Evolutionary conservation across 2,888 invertebrate genomes (phyloP), one percentile per base, ranked within the genome.

Genomic region (Eupelmus urozonus): DNA sequence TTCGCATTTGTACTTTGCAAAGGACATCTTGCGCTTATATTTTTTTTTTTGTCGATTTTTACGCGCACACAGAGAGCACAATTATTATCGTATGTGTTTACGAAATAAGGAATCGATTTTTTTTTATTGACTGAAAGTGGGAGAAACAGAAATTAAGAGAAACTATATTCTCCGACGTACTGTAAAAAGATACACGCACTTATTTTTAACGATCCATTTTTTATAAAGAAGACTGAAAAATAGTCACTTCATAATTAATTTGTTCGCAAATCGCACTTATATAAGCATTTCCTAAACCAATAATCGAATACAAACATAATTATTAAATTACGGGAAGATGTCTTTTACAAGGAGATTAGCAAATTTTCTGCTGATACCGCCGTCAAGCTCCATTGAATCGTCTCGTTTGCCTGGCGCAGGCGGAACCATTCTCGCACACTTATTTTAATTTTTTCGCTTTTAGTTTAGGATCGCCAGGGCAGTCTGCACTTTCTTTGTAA

Each of bases 1-100:
- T 42, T 63, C 27, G 27, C 18, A 16, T 65, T 53, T 71, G 51
- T 40, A 34, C 29, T 60, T 60, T 71, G 42, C 60, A 60, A 71
- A 60, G 16, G 49, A 60, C 60, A 49, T 27, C 20, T 55, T 67
- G 4, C 51, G 51, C 13, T n/a, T 18, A 4, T 57, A 59, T 45
- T 45, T 45, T 45, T 45, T 45, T 45, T 7, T 45, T n/a, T n/a
- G n/a, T n/a, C n/a, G n/a, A 27, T 62, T 62, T 45, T 51, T 20
- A 53, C 53, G 5, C 53, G 20, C 34, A 34, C 34, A 40, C 40
- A 40, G 40, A 49, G n/a, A 16, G 16, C 49, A 49, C 49, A 49
- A 13, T 49, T 49, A 45, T 45, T 3, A 45, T 16, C 45, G 45
- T 34, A 3, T 34, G 9, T 34, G 9, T 34, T 34, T 45, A 16